Evolutionary conservation across 2,113 vertebrate genomes (phyloP), one percentile per base, ranked within the genome.

Genomic region (Penelope pileata): DNA sequence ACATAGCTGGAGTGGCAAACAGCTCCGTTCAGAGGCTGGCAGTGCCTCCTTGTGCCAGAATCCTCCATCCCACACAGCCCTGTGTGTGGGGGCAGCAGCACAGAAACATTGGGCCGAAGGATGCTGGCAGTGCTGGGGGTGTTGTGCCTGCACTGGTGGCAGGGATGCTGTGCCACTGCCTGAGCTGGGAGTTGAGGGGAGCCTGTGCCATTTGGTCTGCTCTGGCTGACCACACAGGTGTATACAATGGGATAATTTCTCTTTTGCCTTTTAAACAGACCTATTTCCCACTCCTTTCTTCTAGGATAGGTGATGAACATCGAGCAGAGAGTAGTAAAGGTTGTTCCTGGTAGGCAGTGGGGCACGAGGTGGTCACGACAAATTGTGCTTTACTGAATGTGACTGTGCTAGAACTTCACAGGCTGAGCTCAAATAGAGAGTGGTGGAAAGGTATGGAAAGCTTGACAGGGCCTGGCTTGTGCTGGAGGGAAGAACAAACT

Each of bases 331-430:
- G 48, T 56, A 32, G 59, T 84, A 36, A 82, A 22, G 64, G 60
- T 26, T 1, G 4, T 9, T 93, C 21, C 77, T 78, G 60, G 36
- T 74, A 67, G 85, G 80, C 30, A 67, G 43, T 16, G 9, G 70
- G 77, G 89, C 54, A 92, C n/a, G 76, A 94, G 89, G 76, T 91
- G 93, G 59, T 91, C 54, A 69, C 42, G 72, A 68, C 80, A 93
- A 92, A 88, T 86, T 93, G 74, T 83, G 8, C 27, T 86, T 59
- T 62, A 10, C 48, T 69, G 59, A 51, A 83, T 51, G 11, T 69
- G 12, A 63, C 58, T 5, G 75, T 88, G 86, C 72, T 93, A 32
- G 85, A 84, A 90, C 47, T 56, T 9, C 32, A 30, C 54, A 58
- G 73, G 24, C 40, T 92, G 59, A 66, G 66, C 15, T 48, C 54